A percentile compares a stretch with the other conserved stretches of the same genome.
These are phyloP conservation scores for Caenorhabditis uteleia DNA, from an alignment of 2,888 invertebrate genomes.

Conservation along the genomic window DNA sequence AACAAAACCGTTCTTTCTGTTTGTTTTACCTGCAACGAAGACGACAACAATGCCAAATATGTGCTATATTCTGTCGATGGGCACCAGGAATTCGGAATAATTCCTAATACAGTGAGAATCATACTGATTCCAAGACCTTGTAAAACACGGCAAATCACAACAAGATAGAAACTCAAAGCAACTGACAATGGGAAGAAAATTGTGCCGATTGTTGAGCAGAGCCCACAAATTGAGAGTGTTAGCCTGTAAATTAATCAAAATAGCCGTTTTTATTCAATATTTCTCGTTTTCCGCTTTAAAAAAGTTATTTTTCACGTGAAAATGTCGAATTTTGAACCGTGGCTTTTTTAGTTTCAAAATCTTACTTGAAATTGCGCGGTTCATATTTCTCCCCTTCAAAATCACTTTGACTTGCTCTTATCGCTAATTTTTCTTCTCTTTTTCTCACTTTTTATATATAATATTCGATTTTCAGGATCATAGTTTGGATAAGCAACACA, in stretches of 20 bases:
- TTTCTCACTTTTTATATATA: too few relatives aligned
- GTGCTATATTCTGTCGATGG: conserved; percentile 17
- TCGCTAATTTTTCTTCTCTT: too few relatives aligned
- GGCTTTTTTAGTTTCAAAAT: too few relatives aligned
- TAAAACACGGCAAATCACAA: conserved; percentile 21
- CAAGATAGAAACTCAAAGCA: conserved; percentile 12
- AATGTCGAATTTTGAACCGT: neutral
- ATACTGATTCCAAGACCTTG: conserved; percentile 31
- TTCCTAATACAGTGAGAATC: conserved; percentile 26
- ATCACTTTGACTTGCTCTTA: too few relatives aligned
- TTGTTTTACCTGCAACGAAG: conserved; percentile 5
- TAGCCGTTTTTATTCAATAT: neutral
- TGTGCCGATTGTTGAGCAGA: conserved; percentile 23
- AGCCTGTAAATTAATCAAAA: neutral
- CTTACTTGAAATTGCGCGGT: too few relatives aligned
- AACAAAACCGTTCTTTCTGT: conserved; percentile 1
- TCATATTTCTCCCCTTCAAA: too few relatives aligned
- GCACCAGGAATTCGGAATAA: conserved; percentile 29
- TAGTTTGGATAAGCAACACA: too few relatives aligned
- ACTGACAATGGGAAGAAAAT: conserved; percentile 36
- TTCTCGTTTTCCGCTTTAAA: neutral
- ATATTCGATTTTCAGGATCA: too few relatives aligned
- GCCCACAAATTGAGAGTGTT: conserved; percentile 7
- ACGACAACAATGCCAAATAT: conserved; percentile 32
- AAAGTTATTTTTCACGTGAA: neutral